These are phyloP conservation scores for Mormyrus hasselquistii DNA, from an alignment of 2,797 vertebrate species.

Conservation along the genomic window DNA sequence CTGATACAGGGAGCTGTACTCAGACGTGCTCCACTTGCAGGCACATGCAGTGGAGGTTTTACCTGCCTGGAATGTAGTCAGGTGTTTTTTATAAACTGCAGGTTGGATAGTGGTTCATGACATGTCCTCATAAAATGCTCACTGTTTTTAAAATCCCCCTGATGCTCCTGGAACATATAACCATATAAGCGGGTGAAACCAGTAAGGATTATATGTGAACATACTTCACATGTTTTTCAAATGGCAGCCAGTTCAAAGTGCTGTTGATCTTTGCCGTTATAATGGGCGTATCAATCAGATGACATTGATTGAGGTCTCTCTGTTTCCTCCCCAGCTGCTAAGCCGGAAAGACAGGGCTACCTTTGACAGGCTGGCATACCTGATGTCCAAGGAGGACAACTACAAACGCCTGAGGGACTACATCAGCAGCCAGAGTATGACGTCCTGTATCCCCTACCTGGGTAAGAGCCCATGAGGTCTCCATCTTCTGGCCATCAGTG, in stretches of 20 bases:
- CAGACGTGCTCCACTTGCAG: neutral
- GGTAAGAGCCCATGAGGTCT: slow-evolving; percentile 59
- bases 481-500: neutral
- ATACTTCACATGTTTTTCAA: neutral
- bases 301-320: neutral
- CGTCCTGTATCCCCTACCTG: slow-evolving; percentile 95
- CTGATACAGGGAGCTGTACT: neutral
- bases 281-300: neutral
- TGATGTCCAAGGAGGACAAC: slow-evolving; percentile 99
- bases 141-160: neutral
- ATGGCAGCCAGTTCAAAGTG: neutral
- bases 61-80: neutral
- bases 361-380: slow-evolving; percentile 92
- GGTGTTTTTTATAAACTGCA: neutral
- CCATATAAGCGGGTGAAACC: neutral
- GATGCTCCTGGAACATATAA: neutral
- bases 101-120: neutral
- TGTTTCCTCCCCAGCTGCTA: slow-evolving; percentile 64
- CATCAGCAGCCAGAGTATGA: slow-evolving; percentile 97
- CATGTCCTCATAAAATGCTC: neutral
- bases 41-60: neutral
- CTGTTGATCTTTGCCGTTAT: neutral
- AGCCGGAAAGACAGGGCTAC: slow-evolving; percentile 96
- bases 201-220: neutral
- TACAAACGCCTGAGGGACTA: slow-evolving; percentile 95